Evolutionary conservation across 2,113 vertebrate genomes (phyloP).

Genomic region (Stigmatopora argus): DNA sequence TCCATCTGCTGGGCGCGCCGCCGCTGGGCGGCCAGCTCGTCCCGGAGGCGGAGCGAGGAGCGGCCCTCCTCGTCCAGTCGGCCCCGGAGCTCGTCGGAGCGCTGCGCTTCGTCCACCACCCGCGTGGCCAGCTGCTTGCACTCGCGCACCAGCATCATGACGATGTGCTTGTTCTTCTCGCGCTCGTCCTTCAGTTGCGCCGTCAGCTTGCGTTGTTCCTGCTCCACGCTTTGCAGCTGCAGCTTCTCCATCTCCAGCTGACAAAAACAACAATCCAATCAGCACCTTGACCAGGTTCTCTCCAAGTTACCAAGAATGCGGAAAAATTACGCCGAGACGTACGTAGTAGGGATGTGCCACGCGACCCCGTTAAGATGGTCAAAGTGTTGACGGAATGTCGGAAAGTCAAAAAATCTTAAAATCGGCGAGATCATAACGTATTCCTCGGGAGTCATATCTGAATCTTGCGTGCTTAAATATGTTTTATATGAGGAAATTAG

Average conservation of each 20-base stretch:
- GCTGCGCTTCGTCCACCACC: conserved; percentile 87
- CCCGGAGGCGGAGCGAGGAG: conserved; percentile 74
- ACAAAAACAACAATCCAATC: conserved; percentile 15
- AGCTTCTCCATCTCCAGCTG: conserved; percentile 95
- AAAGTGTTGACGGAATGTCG: too few relatives aligned
- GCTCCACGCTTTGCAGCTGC: conserved; percentile 86
- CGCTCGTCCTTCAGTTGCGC: conserved; percentile 90
- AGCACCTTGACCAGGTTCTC: background rate
- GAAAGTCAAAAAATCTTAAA: too few relatives aligned
- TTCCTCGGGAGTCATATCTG: too few relatives aligned
- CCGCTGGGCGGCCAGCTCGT: conserved; percentile 79
- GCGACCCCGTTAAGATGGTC: too few relatives aligned
- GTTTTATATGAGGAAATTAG: too few relatives aligned
- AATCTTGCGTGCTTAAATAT: too few relatives aligned
- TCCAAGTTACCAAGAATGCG: too few relatives aligned
- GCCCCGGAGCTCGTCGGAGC: conserved; percentile 80
- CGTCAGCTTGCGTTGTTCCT: conserved; percentile 86
- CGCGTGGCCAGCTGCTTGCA: conserved; percentile 90
- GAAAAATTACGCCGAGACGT: too few relatives aligned
- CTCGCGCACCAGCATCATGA: conserved; percentile 92
- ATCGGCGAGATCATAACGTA: too few relatives aligned
- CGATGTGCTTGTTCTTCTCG: conserved; percentile 92
- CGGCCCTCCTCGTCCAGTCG: conserved; percentile 84
- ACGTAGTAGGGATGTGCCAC: too few relatives aligned
- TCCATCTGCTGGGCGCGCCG: conserved; percentile 80